Evolutionary conservation across 1,140 invertebrate genomes (phyloP), one percentile per base, ranked within the genome.

Genomic region (Aphidius gifuensis): DNA sequence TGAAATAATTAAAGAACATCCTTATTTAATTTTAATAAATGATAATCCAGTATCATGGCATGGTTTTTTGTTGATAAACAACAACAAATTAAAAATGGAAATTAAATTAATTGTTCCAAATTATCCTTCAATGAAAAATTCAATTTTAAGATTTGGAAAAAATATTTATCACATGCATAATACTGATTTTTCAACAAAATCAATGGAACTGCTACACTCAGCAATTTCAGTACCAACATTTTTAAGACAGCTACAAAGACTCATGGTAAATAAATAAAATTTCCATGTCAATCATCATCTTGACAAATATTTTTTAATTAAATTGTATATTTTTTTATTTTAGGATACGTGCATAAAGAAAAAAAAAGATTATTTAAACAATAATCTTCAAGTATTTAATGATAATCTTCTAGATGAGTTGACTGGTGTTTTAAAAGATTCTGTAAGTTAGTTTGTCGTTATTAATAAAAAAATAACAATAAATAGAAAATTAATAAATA

Each of bases 41-140:
- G 54, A 71, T 53, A 61, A 58, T 23, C 75, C 76, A 38, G 47
- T 66, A 6, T 69, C 67, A 6, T 75, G 71, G 72, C 61, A 71
- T 61, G 76, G 76, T 5, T 67, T 72, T 60, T 61, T 78, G 38
- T 65, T 58, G 3, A 42, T 74, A 44, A 61, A 58, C 51, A 42
- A 57, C 3, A 58, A 64, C 38, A 51, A 32, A 32, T 3, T 51
- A 5, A 68, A 66, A 58, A 43, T 78, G 0, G 69, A 66, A 53
- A 55, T 77, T 3, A 73, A 73, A 68, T 39, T 78, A 7, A 54
- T 55, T n/a, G 63, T 67, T 5, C 71, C 72, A 16, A 68, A 68
- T 63, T 78, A 71, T 72, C 76, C 76, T 23, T 40, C 6, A 32
- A 61, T 77, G 6, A 11, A 55, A 7, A 43, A 66, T 40, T 67